phyloP scores from a whole-genome alignment of 2,113 vertebrate genomes.

The Oncorhynchus mykiss region DNA sequence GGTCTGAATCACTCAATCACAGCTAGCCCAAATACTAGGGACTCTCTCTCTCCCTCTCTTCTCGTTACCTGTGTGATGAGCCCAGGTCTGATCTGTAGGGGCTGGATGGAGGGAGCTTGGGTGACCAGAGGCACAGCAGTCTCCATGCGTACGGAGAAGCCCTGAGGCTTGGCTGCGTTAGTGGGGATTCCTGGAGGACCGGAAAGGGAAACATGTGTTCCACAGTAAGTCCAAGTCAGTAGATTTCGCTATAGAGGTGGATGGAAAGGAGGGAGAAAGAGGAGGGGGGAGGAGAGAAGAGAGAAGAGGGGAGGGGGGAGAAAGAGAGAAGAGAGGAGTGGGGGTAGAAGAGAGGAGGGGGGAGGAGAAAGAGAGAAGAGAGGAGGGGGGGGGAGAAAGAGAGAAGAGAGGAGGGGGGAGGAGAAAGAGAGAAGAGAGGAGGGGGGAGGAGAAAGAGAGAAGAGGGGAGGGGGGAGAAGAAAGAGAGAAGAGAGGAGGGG shows the following conservation, averaged over 20 bases:
- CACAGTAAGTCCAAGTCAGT: neutral
- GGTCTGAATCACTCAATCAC: neutral
- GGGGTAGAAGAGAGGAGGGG: neutral
- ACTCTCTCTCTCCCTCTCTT: neutral
- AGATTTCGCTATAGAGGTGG: neutral
- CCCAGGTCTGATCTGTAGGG: constrained; percentile 90
- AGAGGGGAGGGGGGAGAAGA: neutral
- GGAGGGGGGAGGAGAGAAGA: neutral
- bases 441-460: neutral
- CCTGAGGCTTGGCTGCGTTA: constrained; percentile 83
- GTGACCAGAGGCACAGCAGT: constrained; percentile 89
- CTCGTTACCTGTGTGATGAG: constrained; percentile 89
- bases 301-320: neutral
- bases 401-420: neutral
- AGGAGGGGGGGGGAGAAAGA: neutral
- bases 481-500: neutral
- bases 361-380: neutral
- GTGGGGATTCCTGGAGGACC: constrained; percentile 82
- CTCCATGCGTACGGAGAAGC: constrained; percentile 91
- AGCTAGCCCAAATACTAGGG: neutral
- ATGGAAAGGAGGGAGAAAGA: neutral
- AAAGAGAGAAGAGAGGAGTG: neutral
- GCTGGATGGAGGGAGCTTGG: constrained; percentile 89
- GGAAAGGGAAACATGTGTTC: constrained; percentile 12
- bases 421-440: no score